Conservation (phyloP, 2,888 invertebrate species). For the Drosophila meridionalis region DNA sequence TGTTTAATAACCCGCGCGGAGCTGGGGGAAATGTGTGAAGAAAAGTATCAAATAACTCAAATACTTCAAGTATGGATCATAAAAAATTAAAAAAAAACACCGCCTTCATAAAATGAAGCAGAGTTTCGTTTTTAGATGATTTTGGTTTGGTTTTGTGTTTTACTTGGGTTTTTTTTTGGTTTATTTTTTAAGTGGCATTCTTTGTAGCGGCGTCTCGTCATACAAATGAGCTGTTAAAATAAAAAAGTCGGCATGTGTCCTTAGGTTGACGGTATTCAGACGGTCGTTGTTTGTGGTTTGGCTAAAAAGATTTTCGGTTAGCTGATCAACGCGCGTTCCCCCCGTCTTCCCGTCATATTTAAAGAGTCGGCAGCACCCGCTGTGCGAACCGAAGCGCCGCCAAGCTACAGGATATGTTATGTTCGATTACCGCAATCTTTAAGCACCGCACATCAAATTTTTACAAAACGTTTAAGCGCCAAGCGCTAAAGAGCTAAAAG, state of each 20-base stretch:
- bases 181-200: constrained; percentile 55
- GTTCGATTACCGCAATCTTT: constrained; percentile 18
- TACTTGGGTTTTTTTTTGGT: neutral
- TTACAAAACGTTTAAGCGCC: neutral
- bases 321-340: neutral
- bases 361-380: constrained; percentile 35
- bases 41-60: constrained; percentile 75
- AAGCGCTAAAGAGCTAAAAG: neutral
- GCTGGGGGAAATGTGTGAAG: constrained; percentile 68
- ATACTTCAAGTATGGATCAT: constrained; percentile 30
- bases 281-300: constrained; percentile 32
- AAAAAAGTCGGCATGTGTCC: constrained; percentile 76
- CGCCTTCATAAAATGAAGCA: constrained; percentile 50
- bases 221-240: constrained; percentile 75
- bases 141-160: neutral
- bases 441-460: constrained; percentile 25
- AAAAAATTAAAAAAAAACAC: constrained; percentile 21
- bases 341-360: neutral
- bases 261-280: constrained; percentile 47
- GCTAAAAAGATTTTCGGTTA: constrained; percentile 1
- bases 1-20: constrained; percentile 34
- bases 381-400: constrained; percentile 36
- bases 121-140: constrained; percentile 19
- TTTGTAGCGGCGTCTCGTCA: constrained; percentile 33
- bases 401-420: constrained; percentile 37